These are phyloP conservation scores for Otis tarda DNA, from an alignment of 2,113 vertebrate species.

Conservation along the genomic window DNA sequence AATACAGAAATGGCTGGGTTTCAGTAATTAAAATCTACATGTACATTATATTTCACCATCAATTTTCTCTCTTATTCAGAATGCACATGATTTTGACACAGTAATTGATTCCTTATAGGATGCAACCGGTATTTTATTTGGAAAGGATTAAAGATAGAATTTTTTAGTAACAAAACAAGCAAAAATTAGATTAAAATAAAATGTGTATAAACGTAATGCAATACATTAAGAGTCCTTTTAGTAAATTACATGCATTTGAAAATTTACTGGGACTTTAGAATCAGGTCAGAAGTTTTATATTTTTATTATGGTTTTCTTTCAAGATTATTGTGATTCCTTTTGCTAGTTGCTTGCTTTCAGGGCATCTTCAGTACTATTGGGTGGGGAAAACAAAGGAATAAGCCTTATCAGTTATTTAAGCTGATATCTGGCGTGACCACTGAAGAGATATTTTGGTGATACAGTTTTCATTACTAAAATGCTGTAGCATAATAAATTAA, in stretches of 20 bases:
- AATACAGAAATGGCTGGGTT: neutral
- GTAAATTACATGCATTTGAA: neutral
- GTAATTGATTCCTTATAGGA: neutral
- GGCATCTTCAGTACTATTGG: constrained; percentile 27
- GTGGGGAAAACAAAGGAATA: constrained; percentile 73
- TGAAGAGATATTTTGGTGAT: constrained; percentile 80
- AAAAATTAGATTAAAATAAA: neutral
- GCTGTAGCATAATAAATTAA: constrained; percentile 80
- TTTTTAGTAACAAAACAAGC: neutral
- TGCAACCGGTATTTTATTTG: neutral
- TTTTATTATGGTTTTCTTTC: constrained; percentile 28
- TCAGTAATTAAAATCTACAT: neutral
- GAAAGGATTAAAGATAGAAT: neutral
- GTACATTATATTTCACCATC: neutral
- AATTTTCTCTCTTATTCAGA: neutral
- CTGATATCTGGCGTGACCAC: constrained; percentile 79
- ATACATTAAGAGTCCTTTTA: neutral
- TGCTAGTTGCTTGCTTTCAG: constrained; percentile 37
- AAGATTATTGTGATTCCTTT: neutral
- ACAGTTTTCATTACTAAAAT: constrained; percentile 77
- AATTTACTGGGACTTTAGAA: neutral
- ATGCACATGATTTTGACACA: neutral
- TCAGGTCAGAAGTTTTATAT: neutral
- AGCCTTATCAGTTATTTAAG: constrained; percentile 71
- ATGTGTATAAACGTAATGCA: neutral